Base-by-base conservation (phyloP, 2,113 vertebrate species). In the Cercopithecus mona region DNA sequence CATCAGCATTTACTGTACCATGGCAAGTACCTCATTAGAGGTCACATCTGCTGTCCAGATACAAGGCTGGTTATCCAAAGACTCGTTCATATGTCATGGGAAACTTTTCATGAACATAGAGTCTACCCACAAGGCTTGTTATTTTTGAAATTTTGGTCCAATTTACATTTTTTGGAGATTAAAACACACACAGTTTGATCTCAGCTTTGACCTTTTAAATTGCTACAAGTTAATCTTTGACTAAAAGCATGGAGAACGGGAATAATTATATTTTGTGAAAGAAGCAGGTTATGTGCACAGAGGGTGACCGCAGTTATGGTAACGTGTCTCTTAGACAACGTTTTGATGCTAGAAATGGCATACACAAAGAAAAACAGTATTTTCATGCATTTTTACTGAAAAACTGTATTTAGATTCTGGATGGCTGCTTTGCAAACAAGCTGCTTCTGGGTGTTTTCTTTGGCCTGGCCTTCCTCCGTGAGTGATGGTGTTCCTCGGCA, bases 181-280 rank as follows among this genome's bases (percentile, higher is more conserved):
- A 96, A 97, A 97, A 96, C 40, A 64, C 85, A 97, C 45, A 1
- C 96, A 79, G 96, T 96, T 95, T 97, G 97, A 98, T 97, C 95
- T 94, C 80, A 3, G 88, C 81, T 73, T 94, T 97, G 97, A 98
- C 98, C 96, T 98, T 97, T 97, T 92, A 94, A 97, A 94, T 97
- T 97, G 94, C 90, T 95, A 92, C 98, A 93, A 97, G 95, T 97
- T 95, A 97, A 97, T 95, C 96, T 98, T 95, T 73, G 92, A 84
- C 96, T 98, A 96, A 98, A 98, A 97, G 97, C 97, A 57, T 93
- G 96, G 97, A 70, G 92, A 81, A 92, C 2, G 1, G 88, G 83
- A 93, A 87, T 97, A 94, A 97, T 97, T 97, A 43, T 90, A 61
- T 97, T 98, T 97, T 90, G 90, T 61, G 76, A 96, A 97, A 96